Evolutionary conservation across 2,797 vertebrate genomes (phyloP), one percentile per base, ranked within the genome.

Genomic region (Decapterus maruadsi): DNA sequence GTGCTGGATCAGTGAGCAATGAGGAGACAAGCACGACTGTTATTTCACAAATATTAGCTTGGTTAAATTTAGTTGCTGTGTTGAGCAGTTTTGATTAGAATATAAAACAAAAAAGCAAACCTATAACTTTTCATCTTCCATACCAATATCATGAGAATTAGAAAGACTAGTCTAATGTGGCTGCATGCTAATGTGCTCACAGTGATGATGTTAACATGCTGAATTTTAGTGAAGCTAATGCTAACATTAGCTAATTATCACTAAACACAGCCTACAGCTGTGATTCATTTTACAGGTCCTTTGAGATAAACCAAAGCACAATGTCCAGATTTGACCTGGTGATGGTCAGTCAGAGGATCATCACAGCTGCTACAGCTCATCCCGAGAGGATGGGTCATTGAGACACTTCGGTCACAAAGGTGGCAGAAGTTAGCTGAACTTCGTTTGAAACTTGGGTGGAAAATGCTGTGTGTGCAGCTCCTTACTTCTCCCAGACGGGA

Each of bases 401-500:
- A 10, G 26, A 29, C 26, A 13, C 8, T 64, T 51, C 26, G 53
- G n/a, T 22, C 4, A 60, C 58, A 20, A 46, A 31, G 14, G 60
- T 34, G 42, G 36, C 20, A 46, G 42, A 62, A 45, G 12, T 51
- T 6, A 58, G 17, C 31, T 42, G n/a, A 31, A 29, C 16, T 65
- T 53, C 26, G 50, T 54, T 46, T 61, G 8, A 4, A 22, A 36
- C 7, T 36, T 36, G 34, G 7, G 6, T 62, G 12, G 43, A 3
- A 75, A 55, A 72, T 80, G 38, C 40, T 45, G 29, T 43, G 36
- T 61, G 29, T 82, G 54, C 51, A 62, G 64, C 36, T 70, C 8
- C 88, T 93, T 90, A 96, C 95, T 92, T 92, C 84, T 92, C 72
- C 90, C 93, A 12, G 91, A 89, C 50, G 79, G 77, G 54, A 40